Evolutionary conservation across 2,113 vertebrate species (phyloP), one percentile per base, ranked within the genome.

Genomic region (Chionis minor): DNA sequence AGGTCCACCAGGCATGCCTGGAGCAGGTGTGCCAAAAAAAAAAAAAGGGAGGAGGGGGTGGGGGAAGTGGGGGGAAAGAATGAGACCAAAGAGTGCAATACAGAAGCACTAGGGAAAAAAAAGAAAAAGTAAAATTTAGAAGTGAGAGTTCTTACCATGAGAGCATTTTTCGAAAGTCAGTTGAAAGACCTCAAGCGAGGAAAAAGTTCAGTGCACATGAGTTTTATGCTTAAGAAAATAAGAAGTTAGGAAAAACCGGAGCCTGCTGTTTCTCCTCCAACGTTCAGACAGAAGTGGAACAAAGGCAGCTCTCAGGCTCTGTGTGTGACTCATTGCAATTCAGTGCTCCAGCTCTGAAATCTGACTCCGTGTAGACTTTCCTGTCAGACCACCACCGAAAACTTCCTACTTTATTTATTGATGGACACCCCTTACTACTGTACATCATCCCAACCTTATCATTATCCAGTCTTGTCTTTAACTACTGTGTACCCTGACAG

Each of bases 271-370:
- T 83, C 94, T 95, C 85, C 95, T 93, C 88, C 94, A 83, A 45
- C 90, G 51, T 83, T 88, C 94, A 95, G 96, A 95, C 93, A 81
- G 90, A 90, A 98, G 94, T 96, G 98, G 96, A 97, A 98, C 97
- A 98, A 98, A 98, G 96, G 96, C 97, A 92, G 97, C 96, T 97
- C 97, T 98, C 95, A 97, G 95, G 80, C 97, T 94, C 82, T 88
- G 94, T 91, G 93, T 90, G 95, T 98, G 98, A 98, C 93, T 97
- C 97, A 97, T 78, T 88, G 96, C 95, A 89, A 86, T 72, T 85
- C 91, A 71, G 47, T 13, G 94, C 96, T 97, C 88, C 95, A 91
- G 77, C 95, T 90, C 96, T 97, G 98, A 97, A 98, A 98, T 97
- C 70, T 73, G 98, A 98, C 86, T 96, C 98, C 97, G 26, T 10